Evolutionary conservation across 2,797 vertebrate genomes (phyloP).

Genomic region (Acanthis flammea): DNA sequence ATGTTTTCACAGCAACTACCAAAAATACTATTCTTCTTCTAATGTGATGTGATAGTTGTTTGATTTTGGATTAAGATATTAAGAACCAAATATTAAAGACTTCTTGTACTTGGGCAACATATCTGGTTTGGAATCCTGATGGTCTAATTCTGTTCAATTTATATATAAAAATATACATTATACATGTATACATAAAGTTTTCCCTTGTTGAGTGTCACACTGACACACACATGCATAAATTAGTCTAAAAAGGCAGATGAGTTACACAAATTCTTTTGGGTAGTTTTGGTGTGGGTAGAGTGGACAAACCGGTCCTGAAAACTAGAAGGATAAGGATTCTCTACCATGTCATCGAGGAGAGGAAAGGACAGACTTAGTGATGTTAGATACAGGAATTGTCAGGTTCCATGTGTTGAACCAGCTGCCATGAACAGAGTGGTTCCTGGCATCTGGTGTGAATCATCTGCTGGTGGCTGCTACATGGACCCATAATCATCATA

Average conservation of each 20-base stretch:
- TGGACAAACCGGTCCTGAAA: background rate
- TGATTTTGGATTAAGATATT: background rate
- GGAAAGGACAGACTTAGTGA: background rate
- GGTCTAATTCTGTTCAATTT: background rate
- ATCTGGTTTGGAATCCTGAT: background rate
- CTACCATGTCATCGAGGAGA: background rate
- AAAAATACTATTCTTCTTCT: background rate
- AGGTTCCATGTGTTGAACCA: background rate
- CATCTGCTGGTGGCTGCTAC: background rate
- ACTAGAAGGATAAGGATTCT: background rate
- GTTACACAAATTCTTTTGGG: background rate
- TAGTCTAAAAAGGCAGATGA: background rate
- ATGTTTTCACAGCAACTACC: background rate
- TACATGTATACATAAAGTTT: background rate
- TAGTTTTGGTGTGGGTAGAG: background rate
- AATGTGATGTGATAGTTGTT: background rate
- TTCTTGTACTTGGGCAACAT: background rate
- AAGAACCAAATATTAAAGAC: background rate
- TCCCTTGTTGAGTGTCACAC: background rate
- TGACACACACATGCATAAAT: background rate
- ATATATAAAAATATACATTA: background rate
- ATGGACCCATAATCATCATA: background rate
- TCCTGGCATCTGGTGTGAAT: background rate
- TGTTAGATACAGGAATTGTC: background rate
- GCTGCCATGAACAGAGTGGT: background rate